phyloP scores from a whole-genome alignment of 1,140 invertebrate species.

The Danaus plexippus region DNA sequence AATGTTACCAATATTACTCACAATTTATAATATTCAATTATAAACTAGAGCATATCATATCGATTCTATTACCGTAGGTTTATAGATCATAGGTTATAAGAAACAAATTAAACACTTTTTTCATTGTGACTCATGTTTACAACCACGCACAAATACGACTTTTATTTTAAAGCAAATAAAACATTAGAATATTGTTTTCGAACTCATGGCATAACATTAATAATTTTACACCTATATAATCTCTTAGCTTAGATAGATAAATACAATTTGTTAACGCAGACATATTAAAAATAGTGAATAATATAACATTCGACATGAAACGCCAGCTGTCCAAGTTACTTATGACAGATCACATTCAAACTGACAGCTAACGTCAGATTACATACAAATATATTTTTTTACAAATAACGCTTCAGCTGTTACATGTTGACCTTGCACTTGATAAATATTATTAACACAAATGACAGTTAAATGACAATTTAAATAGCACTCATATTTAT shows the following conservation, averaged over 20 bases:
- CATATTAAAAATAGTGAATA: conserved; percentile 11
- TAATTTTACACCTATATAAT: conserved; percentile 39
- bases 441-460: no score
- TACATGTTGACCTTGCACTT: no score
- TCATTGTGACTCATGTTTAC: conserved; percentile 68
- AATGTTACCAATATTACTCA: no score
- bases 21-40: no score
- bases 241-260: conserved; percentile 46
- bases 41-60: no score
- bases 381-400: background rate
- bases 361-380: background rate
- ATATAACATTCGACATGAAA: conserved; percentile 6
- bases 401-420: no score
- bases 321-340: no score
- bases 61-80: no score
- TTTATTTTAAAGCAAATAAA: conserved; percentile 66
- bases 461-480: no score
- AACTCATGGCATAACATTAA: conserved; percentile 62
- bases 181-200: conserved; percentile 52
- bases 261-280: conserved; percentile 33
- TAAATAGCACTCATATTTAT: background rate
- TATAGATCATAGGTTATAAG: background rate
- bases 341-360: background rate
- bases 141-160: conserved; percentile 66
- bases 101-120: conserved; percentile 44